phyloP scores from a whole-genome alignment of 2,113 vertebrate genomes.

The Paramisgurnus dabryanus region DNA sequence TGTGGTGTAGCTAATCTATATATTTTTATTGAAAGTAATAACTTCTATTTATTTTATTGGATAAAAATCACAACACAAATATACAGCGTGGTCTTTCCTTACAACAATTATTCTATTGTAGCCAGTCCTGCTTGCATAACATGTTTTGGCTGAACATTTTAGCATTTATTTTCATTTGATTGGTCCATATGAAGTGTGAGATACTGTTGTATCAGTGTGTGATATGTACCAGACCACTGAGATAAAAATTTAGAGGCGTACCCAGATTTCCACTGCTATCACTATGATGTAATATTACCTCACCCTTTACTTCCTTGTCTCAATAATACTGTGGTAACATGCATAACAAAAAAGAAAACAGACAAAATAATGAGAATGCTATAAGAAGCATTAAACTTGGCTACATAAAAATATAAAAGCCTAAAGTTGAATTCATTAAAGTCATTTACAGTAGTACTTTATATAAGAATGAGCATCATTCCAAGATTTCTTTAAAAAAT shows the following conservation, averaged over 20 bases:
- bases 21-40: too few species aligned
- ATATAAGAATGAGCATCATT: neutral
- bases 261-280: neutral
- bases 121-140: neutral
- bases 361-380: neutral
- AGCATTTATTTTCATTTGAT: neutral
- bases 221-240: conserved; percentile 1
- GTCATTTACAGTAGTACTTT: neutral
- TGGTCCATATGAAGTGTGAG: neutral
- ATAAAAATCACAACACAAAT: too few species aligned
- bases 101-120: neutral
- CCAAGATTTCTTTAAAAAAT: conserved; percentile 14
- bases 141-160: neutral
- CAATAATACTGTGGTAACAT: neutral
- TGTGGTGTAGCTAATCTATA: too few species aligned
- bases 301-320: neutral
- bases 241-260: neutral
- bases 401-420: neutral
- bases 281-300: neutral
- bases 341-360: neutral
- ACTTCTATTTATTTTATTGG: too few species aligned
- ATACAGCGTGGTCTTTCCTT: neutral
- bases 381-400: neutral
- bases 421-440: neutral
- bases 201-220: neutral